Conservation (phyloP, 2,888 invertebrate species). For the Oscheius sp. region DNA sequence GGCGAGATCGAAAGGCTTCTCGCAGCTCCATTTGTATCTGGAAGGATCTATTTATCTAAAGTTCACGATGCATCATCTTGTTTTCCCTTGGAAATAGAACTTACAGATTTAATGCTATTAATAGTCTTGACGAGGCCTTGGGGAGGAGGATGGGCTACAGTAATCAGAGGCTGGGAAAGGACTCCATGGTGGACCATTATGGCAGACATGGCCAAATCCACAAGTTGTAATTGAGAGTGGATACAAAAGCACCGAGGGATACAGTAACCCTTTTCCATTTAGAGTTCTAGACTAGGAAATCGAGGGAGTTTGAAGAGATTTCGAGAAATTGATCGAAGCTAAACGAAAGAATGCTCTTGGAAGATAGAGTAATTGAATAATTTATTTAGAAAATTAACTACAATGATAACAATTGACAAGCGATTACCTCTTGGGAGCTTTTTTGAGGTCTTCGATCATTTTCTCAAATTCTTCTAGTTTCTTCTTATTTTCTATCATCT, state of each 20-base stretch:
- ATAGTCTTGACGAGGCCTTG: constrained; percentile 17
- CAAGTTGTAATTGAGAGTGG: constrained; percentile 23
- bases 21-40: constrained; percentile 26
- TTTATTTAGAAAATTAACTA: too few relatives aligned
- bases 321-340: neutral
- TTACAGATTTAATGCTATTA: neutral
- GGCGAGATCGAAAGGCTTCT: constrained; percentile 22
- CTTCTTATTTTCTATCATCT: constrained; percentile 7
- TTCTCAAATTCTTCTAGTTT: constrained; percentile 27
- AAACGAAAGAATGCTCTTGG: too few relatives aligned
- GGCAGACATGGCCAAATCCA: constrained; percentile 27
- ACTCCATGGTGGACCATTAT: constrained; percentile 25
- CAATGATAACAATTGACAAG: too few relatives aligned
- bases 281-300: neutral
- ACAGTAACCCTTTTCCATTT: constrained; percentile 15
- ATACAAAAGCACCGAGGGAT: constrained; percentile 23
- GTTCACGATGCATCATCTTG: neutral
- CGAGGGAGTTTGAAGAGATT: neutral
- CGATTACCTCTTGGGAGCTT: neutral
- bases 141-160: constrained; percentile 21
- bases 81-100: neutral
- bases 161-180: constrained; percentile 11
- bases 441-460: constrained; percentile 7
- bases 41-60: neutral
- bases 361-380: too few relatives aligned